Percentiles rank a stretch among this genome's conserved stretches.
These are phyloP conservation scores for Meganola albula DNA, from an alignment of 2,888 invertebrate genomes.

Conservation along the genomic window DNA sequence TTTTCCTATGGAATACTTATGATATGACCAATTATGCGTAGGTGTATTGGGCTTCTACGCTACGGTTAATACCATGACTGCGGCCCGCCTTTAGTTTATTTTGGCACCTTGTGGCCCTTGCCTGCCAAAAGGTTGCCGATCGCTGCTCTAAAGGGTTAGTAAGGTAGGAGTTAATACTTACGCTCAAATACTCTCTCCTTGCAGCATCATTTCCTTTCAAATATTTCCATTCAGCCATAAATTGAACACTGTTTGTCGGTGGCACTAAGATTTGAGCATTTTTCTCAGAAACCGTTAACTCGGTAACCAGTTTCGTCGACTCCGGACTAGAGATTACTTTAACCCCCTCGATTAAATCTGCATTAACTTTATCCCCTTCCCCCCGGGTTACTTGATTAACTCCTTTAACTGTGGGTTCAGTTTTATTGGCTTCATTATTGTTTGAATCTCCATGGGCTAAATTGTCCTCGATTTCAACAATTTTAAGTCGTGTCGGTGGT, in stretches of 20 bases:
- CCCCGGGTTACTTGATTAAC: too few species aligned
- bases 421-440: slow-evolving; percentile 41
- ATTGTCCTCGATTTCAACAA: slow-evolving; percentile 43
- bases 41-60: too few species aligned
- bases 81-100: too few species aligned
- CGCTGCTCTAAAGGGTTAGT: neutral
- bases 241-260: slow-evolving; percentile 82
- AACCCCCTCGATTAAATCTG: too few species aligned
- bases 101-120: too few species aligned
- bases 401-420: neutral
- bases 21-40: too few species aligned
- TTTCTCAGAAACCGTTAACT: slow-evolving; percentile 35
- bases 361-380: too few species aligned
- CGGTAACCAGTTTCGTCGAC: slow-evolving; percentile 41
- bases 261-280: slow-evolving; percentile 35
- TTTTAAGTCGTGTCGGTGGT: slow-evolving; percentile 45
- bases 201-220: slow-evolving; percentile 65
- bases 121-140: too few species aligned
- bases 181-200: slow-evolving; percentile 80
- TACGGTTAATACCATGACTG: too few species aligned
- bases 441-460: slow-evolving; percentile 43
- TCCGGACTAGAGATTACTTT: slow-evolving; percentile 34
- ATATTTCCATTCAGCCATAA: slow-evolving; percentile 80
- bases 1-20: too few species aligned
- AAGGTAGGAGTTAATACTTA: slow-evolving; percentile 37